Conservation (phyloP, 2,113 vertebrate species). For the Nannobrachium achirus region DNA sequence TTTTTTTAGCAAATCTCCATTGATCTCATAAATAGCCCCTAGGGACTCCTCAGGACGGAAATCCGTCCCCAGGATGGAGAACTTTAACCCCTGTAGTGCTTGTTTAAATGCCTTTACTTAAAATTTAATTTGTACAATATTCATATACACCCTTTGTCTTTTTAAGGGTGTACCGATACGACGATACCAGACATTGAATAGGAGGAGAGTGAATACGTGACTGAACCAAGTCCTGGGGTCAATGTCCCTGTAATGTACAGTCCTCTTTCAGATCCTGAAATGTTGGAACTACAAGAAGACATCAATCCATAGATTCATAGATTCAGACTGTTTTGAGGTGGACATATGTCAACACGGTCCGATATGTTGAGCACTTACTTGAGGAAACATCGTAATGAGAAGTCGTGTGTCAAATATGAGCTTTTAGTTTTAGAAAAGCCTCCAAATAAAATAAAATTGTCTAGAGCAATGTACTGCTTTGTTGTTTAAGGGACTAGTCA, state of each 20-base stretch:
- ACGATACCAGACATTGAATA: slow-evolving; percentile 3
- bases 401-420: no score
- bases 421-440: no score
- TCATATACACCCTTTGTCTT: no score
- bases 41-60: no score
- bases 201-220: background rate
- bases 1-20: no score
- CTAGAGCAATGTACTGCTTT: no score
- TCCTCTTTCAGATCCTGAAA: slow-evolving; percentile 6
- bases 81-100: no score
- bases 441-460: background rate
- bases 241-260: slow-evolving; percentile 3
- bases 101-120: no score
- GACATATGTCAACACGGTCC: slow-evolving; percentile 4
- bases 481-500: no score
- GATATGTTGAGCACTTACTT: background rate
- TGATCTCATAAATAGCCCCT: no score
- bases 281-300: slow-evolving; percentile 4
- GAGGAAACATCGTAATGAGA: background rate
- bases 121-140: background rate
- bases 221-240: background rate
- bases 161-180: background rate
- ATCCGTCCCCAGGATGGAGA: no score
- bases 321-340: slow-evolving; percentile 1
- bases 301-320: slow-evolving; percentile 4